These are phyloP conservation scores for Indicator maculatus DNA, from an alignment of 2,113 vertebrate genomes.

Conservation along the genomic window DNA sequence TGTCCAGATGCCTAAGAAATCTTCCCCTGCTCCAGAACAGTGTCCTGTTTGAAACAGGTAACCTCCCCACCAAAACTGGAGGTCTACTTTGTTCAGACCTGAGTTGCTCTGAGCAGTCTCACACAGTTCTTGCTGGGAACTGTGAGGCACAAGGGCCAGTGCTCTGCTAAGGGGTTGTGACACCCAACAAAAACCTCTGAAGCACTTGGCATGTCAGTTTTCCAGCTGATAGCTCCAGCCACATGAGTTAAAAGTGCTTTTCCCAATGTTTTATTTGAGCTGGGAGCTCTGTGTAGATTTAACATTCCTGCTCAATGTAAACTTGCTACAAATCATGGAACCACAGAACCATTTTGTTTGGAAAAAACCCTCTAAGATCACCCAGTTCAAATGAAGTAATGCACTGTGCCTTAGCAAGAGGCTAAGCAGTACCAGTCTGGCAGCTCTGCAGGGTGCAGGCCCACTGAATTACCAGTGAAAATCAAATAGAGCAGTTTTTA, in stretches of 20 bases:
- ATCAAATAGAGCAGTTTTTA: neutral
- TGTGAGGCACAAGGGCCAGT: neutral
- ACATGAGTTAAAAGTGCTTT: neutral
- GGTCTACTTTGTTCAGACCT: neutral
- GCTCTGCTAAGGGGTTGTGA: neutral
- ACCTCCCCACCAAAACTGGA: neutral
- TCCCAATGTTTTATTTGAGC: neutral
- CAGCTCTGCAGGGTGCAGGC: neutral
- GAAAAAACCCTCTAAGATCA: too few relatives aligned
- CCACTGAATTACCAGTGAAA: neutral
- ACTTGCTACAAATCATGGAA: rapidly evolving
- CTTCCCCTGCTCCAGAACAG: neutral
- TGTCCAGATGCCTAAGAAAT: neutral
- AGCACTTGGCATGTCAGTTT: neutral
- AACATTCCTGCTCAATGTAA: neutral
- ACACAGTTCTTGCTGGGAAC: rapidly evolving
- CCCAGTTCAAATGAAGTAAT: neutral
- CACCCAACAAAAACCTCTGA: neutral
- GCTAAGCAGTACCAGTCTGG: neutral
- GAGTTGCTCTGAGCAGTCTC: neutral
- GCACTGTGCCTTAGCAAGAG: neutral
- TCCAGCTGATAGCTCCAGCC: neutral
- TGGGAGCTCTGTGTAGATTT: neutral
- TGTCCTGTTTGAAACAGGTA: neutral
- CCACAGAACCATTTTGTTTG: too few relatives aligned